Evolutionary conservation across 2,888 invertebrate genomes (phyloP), one percentile per base, ranked within the genome.

Genomic region (Chrysodeixis includens): DNA sequence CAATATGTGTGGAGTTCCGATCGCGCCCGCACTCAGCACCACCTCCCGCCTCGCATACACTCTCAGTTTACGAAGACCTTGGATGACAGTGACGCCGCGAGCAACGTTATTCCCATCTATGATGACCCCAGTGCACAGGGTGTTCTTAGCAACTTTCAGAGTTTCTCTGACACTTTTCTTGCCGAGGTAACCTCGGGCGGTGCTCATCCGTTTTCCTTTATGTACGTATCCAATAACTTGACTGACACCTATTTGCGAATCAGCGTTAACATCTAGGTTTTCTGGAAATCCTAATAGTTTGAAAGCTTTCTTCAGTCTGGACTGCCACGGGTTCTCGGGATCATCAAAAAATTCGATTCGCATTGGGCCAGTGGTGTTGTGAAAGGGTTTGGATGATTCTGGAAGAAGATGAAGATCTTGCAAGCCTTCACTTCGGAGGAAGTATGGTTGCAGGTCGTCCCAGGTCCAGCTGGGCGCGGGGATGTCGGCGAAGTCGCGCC

Each of bases 1-100:
- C 57, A 93, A 65, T 61, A 93, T 82, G 46, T 92, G 91, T 9
- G 93, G 87, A 0, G 90, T 89, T 0, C 84, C 90, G 1, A 92
- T 69, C 0, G 92, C 65, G 0, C 93, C 93, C 0, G 93, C 92
- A 35, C 90, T 86, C 12, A 93, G 70, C 7, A 93, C 84, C 0
- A 93, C 89, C 70, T 92, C 93, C 16, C 76, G 83, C 5, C 67
- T 79, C 0, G 88, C 90, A 61, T 78, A 89, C 1, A 92, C 20
- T 0, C 58, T 74, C 0, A 89, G 7, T 0, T 54, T 73, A 6
- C 12, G 52, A 0, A 62, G 67, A 0, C 64, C 71, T 22, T 79
- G 79, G 1, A 78, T 55, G 0, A 84, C 86, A 0, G 76, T 85
- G n/a, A 93, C 79, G 0, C 93, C 93, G 0, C 67, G 68, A 0